Base-by-base conservation (phyloP, 2,113 vertebrate genomes). In the Andinoacara biseriatus region DNA sequence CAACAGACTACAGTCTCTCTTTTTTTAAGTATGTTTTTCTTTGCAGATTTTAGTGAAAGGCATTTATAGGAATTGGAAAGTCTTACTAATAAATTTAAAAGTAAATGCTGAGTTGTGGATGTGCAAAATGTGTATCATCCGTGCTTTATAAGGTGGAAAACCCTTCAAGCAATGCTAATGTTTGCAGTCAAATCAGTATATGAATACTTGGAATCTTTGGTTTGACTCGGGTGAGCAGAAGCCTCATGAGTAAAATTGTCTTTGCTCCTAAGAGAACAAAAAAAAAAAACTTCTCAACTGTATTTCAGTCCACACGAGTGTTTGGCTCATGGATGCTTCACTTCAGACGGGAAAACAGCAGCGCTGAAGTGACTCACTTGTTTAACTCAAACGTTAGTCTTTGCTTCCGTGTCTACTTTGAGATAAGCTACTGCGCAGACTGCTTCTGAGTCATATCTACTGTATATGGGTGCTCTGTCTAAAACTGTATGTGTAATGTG, bases 401-500 rank as follows among this genome's bases (percentile, higher is more conserved):
- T 35, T 5, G 11, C 13, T 65, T 31, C 0, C 6, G 2, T 78
- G 59, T 76, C 59, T 40, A 26, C 13, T 77, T 69, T 74, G 61
- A 14, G n/a, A 78, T 40, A 58, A 54, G 15, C 56, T 18, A 59
- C 49, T 52, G 74, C 22, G 22, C 33, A 4, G 49, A 52, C 35
- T 58, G 10, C 35, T 29, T 43, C 24, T 75, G 67, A 76, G 46
- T 89, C 87, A 84, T 74, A 59, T 56, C n/a, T 65, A 38, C 35
- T 38, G 35, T 38, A 33, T 49, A 14, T 58, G 35, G 40, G 60
- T 33, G 9, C 4, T n/a, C 56, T 57, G 40, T 77, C 80, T 62
- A 24, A 78, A 78, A 52, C 3, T 60, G 26, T 49, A 22, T 22
- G 46, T 80, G 17, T 17, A 2, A 43, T 7, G 58, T 61, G 22